Percentiles rank a stretch among this genome's conserved stretches.
These are phyloP conservation scores for Campaea margaritaria DNA, from an alignment of 2,888 invertebrate species.

Conservation along the genomic window DNA sequence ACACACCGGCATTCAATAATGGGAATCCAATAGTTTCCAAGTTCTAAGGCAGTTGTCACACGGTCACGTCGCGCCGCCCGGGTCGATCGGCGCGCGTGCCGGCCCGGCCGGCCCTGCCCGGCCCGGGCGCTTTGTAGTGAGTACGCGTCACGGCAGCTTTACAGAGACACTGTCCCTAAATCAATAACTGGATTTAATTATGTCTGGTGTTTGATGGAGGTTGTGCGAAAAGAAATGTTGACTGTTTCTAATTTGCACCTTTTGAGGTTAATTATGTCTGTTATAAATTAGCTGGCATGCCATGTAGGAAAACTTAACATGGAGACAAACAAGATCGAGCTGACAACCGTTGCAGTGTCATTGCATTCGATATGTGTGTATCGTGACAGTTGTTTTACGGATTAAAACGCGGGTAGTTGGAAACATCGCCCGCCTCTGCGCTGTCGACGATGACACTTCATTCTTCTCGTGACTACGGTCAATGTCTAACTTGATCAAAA, in stretches of 20 bases:
- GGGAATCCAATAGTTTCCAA: conserved; percentile 22
- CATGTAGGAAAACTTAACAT: too few relatives aligned
- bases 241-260: neutral
- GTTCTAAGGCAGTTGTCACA: conserved; percentile 34
- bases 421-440: too few relatives aligned
- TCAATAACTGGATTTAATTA: neutral
- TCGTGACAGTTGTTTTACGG: too few relatives aligned
- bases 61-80: conserved; percentile 48
- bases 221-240: neutral
- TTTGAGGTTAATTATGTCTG: too few relatives aligned
- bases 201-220: neutral
- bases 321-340: too few relatives aligned
- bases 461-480: too few relatives aligned
- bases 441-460: too few relatives aligned
- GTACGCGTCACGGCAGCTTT: conserved; percentile 3
- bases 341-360: too few relatives aligned
- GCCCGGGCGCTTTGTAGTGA: conserved; percentile 7
- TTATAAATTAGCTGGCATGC: too few relatives aligned
- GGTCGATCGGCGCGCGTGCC: conserved; percentile 45
- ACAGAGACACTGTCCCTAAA: conserved; percentile 1
- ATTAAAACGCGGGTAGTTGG: too few relatives aligned
- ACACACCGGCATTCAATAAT: conserved; percentile 27
- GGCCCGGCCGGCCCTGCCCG: conserved; percentile 32
- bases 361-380: too few relatives aligned
- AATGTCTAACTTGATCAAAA: too few relatives aligned